These are phyloP conservation scores for Odontophorus gujanensis DNA, from an alignment of 2,113 vertebrate species.

Conservation along the genomic window DNA sequence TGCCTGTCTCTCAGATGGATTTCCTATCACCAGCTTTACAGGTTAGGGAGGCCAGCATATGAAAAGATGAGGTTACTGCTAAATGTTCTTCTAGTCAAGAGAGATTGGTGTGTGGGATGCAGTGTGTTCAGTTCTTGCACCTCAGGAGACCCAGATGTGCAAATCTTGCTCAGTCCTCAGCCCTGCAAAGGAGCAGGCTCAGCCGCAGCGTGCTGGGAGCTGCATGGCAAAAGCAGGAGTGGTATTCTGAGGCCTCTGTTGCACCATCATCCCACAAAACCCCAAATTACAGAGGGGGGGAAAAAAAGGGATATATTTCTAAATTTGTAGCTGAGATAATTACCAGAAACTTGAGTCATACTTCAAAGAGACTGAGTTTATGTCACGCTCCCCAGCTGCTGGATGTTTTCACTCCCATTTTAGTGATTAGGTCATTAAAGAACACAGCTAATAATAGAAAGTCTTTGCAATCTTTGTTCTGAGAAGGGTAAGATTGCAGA, in stretches of 20 bases:
- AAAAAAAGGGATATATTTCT: background rate
- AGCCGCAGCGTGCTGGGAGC: accelerated
- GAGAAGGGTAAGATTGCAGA: background rate
- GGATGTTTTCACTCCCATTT: background rate
- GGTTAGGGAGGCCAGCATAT: background rate
- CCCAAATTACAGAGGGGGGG: background rate
- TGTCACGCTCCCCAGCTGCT: background rate
- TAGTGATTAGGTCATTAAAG: background rate
- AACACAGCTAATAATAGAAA: background rate
- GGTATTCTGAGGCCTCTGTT: background rate
- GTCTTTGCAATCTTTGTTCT: background rate
- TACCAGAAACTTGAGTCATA: constrained; percentile 26
- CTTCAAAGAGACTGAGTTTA: background rate
- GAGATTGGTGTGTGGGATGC: constrained; percentile 39
- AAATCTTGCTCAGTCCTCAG: background rate
- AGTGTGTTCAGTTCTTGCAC: constrained; percentile 52
- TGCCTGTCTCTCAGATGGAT: background rate
- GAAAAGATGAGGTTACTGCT: background rate
- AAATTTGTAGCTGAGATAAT: constrained; percentile 10
- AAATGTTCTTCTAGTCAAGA: constrained; percentile 7
- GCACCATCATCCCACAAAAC: background rate
- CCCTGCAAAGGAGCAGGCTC: background rate
- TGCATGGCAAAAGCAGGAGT: background rate
- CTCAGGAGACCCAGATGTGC: background rate
- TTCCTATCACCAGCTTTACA: background rate